phyloP scores from a whole-genome alignment of 2,797 vertebrate genomes.

The Euphonia xanthogaster region DNA sequence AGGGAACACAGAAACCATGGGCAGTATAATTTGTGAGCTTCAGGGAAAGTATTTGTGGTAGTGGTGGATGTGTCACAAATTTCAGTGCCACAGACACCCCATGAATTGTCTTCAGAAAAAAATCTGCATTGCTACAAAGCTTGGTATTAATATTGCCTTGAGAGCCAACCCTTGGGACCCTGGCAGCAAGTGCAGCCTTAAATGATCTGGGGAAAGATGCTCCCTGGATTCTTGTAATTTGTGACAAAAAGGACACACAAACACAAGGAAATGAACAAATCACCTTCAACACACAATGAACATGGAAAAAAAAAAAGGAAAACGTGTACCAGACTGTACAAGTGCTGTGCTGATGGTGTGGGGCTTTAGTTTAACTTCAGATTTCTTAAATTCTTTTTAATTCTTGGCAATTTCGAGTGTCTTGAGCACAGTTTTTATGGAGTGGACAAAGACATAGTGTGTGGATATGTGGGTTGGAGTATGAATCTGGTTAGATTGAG shows the following conservation, averaged over 20 bases:
- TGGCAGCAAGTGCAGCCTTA: background rate
- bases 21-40: conserved; percentile 32
- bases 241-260: background rate
- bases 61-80: background rate
- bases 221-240: background rate
- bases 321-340: accelerated
- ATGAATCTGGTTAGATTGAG: background rate
- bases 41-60: background rate
- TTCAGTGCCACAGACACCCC: background rate
- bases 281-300: background rate
- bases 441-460: background rate
- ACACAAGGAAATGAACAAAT: background rate
- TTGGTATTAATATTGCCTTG: background rate
- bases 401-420: background rate
- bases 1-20: conserved; percentile 40
- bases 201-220: background rate
- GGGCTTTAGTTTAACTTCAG: background rate
- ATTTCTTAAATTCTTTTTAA: background rate
- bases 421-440: background rate
- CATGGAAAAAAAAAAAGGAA: too few relatives aligned
- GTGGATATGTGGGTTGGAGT: too few relatives aligned
- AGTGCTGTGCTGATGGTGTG: background rate
- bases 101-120: background rate
- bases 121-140: background rate
- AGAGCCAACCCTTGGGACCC: background rate